Evolutionary conservation across 2,888 invertebrate species (phyloP), one percentile per base, ranked within the genome.

Genomic region (Cylloceria caligata): DNA sequence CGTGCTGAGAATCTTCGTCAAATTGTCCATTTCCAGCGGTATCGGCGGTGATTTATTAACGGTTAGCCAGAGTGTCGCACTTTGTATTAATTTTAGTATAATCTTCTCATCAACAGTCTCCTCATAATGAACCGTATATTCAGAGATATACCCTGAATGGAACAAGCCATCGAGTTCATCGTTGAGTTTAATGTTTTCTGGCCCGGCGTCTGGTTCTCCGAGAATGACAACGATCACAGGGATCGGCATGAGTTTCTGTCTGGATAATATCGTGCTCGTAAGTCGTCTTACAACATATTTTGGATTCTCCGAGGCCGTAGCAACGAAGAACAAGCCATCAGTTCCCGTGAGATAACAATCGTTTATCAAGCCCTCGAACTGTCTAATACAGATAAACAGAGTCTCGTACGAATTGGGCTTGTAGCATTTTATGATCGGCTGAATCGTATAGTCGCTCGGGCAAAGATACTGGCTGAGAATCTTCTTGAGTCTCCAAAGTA

Each of bases 391-490:
- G n/a, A 91, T 84, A 19, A 89, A 83, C 13, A 92, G 84, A 11
- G 86, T 87, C 64, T 93, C 93, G 42, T 85, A 88, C 0, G 86
- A 60, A 85, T 89, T 90, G 5, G 90, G 88, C 60, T 84, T 88
- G 49, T 91, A 89, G 3, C 81, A 76, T 76, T 90, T 92, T 3
- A 92, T 74, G 6, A 92, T 89, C 4, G 90, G 88, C 49, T 90
- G 88, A 11, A 76, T 71, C 0, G 86, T 86, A 11, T 78, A 85
- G 78, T 93, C 92, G 45, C 93, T 82, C 2, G 90, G 94, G 83
- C 93, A 91, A 78, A 95, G 93, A 39, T 93, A 93, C 83, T 93
- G 91, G 60, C 92, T 86, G 73, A 95, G 86, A 92, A 94, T 93
- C 84, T 93, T 93, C 80, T 93, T 93, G 67, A 94, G 88, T 82